These are phyloP conservation scores for Linepithema humile DNA, from an alignment of 1,140 invertebrate genomes.

Conservation along the genomic window DNA sequence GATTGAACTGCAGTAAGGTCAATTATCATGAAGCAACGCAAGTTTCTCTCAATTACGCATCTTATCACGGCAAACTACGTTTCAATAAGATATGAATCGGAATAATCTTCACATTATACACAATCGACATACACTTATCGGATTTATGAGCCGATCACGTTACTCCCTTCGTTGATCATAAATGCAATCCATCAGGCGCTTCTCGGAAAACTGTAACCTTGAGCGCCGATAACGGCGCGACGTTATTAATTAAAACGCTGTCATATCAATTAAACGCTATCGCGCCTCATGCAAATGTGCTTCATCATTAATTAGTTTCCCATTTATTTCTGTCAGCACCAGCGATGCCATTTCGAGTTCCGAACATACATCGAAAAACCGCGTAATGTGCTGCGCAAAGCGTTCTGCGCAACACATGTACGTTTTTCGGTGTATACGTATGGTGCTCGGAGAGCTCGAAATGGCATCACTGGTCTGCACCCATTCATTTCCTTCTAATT, in stretches of 20 bases:
- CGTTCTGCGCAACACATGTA: no score
- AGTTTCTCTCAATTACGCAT: not conserved
- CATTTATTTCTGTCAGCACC: no score
- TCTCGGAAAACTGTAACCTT: constrained; percentile 21
- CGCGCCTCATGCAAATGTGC: constrained; percentile 6
- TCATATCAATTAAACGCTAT: constrained; percentile 18
- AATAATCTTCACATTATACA: constrained; percentile 11
- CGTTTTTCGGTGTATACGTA: no score
- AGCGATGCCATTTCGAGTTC: no score
- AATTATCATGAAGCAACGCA: not conserved
- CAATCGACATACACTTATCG: not conserved
- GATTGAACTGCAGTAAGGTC: not conserved
- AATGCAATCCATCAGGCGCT: not conserved
- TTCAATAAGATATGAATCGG: constrained; percentile 1
- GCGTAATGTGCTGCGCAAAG: no score
- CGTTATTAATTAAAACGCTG: constrained; percentile 5
- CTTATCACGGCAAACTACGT: constrained; percentile 9
- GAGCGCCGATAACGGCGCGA: not conserved
- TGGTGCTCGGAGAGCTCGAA: no score
- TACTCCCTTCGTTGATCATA: not conserved
- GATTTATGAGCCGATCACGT: constrained; percentile 1
- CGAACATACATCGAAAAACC: no score
- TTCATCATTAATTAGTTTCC: constrained; percentile 9
- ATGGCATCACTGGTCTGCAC: no score
- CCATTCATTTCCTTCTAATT: no score